A percentile compares a stretch with the other conserved stretches of the same genome.
These are phyloP conservation scores for Melanotaenia maccullochi DNA, from an alignment of 2,797 vertebrate genomes.

Conservation along the genomic window DNA sequence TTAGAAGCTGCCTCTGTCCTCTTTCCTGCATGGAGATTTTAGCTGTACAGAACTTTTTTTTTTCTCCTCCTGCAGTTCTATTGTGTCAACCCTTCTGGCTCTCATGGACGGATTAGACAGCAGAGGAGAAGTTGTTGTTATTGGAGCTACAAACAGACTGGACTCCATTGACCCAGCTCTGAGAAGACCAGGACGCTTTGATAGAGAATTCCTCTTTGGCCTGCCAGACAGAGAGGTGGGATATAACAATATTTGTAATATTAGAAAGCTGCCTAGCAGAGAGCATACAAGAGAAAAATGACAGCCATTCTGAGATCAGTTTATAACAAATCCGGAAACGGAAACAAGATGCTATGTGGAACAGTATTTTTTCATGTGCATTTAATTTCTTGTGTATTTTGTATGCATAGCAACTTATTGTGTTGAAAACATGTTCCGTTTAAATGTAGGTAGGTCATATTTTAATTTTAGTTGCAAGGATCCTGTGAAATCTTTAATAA, in stretches of 20 bases:
- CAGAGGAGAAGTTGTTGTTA: constrained; percentile 96
- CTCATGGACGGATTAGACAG: constrained; percentile 98
- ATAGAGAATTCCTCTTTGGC: constrained; percentile 98
- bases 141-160: constrained; percentile 98
- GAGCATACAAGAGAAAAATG: no score
- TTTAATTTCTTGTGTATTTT: background rate
- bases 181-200: constrained; percentile 97
- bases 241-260: no score
- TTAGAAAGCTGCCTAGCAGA: no score
- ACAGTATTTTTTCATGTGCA: background rate
- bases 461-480: no score
- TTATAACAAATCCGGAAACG: background rate
- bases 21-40: background rate
- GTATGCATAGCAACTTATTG: background rate
- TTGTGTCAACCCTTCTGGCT: constrained; percentile 97
- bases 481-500: no score
- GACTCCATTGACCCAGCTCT: constrained; percentile 99
- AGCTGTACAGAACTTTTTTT: background rate
- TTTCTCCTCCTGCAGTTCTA: constrained; percentile 85
- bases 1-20: background rate
- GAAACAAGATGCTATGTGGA: background rate
- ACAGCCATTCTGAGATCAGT: background rate
- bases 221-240: constrained; percentile 95
- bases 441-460: no score
- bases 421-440: no score